Conservation (phyloP, 2,797 vertebrate genomes). For the Telmatherina bonti region DNA sequence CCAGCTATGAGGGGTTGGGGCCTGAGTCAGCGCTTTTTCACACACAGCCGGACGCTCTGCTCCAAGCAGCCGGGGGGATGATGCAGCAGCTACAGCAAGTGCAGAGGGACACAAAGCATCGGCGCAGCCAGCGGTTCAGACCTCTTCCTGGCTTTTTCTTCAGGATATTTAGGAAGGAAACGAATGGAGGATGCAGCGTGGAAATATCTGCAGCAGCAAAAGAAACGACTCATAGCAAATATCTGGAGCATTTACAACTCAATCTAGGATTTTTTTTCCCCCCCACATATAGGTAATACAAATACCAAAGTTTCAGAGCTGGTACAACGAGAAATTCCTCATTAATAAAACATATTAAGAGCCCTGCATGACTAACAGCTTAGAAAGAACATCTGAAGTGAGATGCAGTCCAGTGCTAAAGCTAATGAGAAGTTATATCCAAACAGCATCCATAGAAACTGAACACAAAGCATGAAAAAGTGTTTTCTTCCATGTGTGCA, state of each 20-base stretch:
- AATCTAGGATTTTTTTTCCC: no score
- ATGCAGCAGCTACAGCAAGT: slow-evolving; percentile 52
- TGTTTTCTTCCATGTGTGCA: background rate
- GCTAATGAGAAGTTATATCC: background rate
- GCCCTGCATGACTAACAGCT: background rate
- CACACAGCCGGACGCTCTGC: slow-evolving; percentile 63
- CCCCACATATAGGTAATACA: background rate
- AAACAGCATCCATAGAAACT: background rate
- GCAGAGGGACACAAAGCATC: slow-evolving; percentile 55
- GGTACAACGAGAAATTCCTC: background rate
- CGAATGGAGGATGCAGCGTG: background rate
- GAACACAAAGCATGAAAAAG: background rate
- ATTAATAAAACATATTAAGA: slow-evolving; percentile 25
- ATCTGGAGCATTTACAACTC: no score
- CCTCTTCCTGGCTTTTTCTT: background rate
- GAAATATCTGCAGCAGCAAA: background rate
- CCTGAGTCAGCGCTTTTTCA: slow-evolving; percentile 82
- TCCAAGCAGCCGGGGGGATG: slow-evolving; percentile 59
- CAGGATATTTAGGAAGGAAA: background rate
- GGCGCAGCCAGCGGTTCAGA: slow-evolving; percentile 6
- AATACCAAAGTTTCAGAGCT: background rate
- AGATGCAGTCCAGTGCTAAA: background rate
- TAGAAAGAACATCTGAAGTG: slow-evolving; percentile 3
- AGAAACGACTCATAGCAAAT: background rate
- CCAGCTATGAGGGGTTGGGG: slow-evolving; percentile 63